phyloP scores from a whole-genome alignment of 2,113 vertebrate species.

The Gambusia holbrooki region DNA sequence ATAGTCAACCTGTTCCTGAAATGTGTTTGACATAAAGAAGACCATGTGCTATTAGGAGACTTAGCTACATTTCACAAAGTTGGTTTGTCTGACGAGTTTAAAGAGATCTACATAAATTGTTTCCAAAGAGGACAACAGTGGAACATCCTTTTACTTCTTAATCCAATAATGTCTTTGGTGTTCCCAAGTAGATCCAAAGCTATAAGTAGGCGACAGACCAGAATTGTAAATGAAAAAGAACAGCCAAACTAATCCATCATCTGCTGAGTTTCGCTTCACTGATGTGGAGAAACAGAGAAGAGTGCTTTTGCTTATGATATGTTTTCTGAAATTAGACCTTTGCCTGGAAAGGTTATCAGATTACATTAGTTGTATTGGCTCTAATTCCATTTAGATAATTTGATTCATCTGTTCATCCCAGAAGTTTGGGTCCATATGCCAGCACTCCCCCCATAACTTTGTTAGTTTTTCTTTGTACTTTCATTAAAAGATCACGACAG shows the following conservation, averaged over 20 bases:
- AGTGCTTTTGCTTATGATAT: conserved; percentile 1
- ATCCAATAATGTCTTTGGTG: conserved; percentile 63
- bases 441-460: background rate
- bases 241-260: conserved; percentile 43
- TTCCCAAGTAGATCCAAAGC: conserved; percentile 55
- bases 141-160: conserved; percentile 66
- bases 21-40: conserved; percentile 2
- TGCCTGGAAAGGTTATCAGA: background rate
- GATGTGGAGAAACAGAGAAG: conserved; percentile 17
- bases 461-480: conserved; percentile 1
- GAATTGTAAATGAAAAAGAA: conserved; percentile 59
- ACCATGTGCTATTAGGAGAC: conserved; percentile 42
- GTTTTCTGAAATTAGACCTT: conserved; percentile 6
- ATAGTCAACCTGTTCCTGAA: background rate
- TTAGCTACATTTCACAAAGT: conserved; percentile 57
- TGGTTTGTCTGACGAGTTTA: conserved; percentile 54
- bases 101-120: conserved; percentile 45
- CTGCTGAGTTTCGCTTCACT: conserved; percentile 34
- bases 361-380: conserved; percentile 2
- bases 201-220: conserved; percentile 46
- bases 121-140: conserved; percentile 43
- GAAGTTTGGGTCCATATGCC: background rate
- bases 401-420: background rate
- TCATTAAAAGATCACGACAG: conserved; percentile 20
- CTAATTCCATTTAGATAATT: conserved; percentile 5